Conservation (phyloP, 2,797 vertebrate species). For the Meriones psammophilus region DNA sequence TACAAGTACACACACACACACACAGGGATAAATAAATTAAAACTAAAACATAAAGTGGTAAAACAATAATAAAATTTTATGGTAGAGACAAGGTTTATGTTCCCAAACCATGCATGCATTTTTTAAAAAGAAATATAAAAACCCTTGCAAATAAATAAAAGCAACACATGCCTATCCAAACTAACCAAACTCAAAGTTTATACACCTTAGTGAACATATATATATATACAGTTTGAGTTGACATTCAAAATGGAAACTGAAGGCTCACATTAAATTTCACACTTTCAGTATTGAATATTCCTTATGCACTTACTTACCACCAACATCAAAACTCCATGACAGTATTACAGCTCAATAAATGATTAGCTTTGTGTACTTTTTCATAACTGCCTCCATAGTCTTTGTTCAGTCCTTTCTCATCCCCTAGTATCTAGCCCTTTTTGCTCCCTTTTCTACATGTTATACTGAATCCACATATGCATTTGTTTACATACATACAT, state of each 20-base stretch:
- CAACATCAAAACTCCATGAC: neutral
- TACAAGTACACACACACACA: neutral
- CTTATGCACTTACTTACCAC: neutral
- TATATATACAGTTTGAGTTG: neutral
- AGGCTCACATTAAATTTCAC: neutral
- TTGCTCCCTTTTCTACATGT: neutral
- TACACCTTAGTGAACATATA: neutral
- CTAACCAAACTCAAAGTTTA: neutral
- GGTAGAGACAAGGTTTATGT: neutral
- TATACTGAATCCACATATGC: neutral
- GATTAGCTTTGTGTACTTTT: neutral
- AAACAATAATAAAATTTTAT: neutral
- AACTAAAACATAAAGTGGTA: neutral
- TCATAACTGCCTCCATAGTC: too few relatives aligned
- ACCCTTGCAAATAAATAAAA: neutral
- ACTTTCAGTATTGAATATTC: neutral
- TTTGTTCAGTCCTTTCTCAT: neutral
- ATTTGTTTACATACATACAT: neutral
- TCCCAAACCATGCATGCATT: neutral
- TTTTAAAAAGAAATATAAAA: neutral
- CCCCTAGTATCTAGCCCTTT: neutral
- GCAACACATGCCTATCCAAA: neutral
- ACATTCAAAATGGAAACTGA: neutral
- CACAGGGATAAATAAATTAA: neutral
- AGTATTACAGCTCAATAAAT: neutral